phyloP scores from a whole-genome alignment of 2,113 vertebrate species.

The Ciconia boyciana region DNA sequence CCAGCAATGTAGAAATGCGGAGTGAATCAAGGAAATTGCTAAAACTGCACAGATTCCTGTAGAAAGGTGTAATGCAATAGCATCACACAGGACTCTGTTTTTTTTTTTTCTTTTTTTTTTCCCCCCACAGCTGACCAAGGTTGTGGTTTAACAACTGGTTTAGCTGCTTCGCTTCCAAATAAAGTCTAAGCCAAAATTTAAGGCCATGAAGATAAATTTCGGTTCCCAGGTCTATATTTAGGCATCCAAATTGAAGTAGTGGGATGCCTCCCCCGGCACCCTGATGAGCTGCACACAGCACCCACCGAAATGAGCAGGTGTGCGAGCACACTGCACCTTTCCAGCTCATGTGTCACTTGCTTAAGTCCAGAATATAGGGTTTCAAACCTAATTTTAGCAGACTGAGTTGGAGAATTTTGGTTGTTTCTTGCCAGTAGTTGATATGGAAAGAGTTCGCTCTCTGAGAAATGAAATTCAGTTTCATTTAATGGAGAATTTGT shows the following conservation, averaged over 20 bases:
- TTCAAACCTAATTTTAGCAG: not conserved
- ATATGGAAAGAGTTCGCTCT: not conserved
- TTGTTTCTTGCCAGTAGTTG: not conserved
- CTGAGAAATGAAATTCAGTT: not conserved
- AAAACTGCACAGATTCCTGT: not conserved
- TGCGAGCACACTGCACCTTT: not conserved
- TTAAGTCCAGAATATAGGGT: not conserved
- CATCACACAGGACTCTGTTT: fast-evolving
- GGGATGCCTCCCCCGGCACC: fast-evolving
- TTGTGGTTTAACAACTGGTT: not conserved
- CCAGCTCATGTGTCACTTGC: not conserved
- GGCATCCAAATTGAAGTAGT: not conserved
- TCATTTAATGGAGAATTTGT: not conserved
- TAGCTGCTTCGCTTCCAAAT: not conserved
- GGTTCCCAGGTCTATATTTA: not conserved
- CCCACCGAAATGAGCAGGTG: fast-evolving
- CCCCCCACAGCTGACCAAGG: fast-evolving
- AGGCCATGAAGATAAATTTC: not conserved
- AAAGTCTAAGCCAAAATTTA: not conserved
- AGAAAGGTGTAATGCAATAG: not conserved
- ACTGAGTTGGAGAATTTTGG: not conserved
- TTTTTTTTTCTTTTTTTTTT: not conserved
- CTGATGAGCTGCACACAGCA: not conserved
- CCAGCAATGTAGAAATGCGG: not conserved
- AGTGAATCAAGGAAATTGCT: not conserved